Evolutionary conservation across 1,140 invertebrate genomes (phyloP).

Genomic region (Bombus picipes): DNA sequence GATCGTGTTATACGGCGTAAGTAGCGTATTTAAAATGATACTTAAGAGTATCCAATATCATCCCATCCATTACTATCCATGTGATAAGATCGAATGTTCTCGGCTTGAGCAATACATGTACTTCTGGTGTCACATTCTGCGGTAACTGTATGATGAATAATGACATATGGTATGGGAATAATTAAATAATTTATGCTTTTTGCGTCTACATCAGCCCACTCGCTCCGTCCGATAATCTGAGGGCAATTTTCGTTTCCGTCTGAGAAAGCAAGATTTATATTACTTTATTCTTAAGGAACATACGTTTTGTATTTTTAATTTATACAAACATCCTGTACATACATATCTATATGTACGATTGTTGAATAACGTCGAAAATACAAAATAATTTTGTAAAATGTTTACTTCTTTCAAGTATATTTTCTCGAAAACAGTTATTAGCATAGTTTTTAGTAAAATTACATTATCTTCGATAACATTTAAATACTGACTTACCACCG

Average conservation of each 20-base stretch:
- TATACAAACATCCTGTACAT: neutral
- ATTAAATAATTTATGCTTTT: constrained; percentile 63
- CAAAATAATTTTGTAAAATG: no score
- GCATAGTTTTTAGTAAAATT: neutral
- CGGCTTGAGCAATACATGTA: constrained; percentile 81
- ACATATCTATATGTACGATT: neutral
- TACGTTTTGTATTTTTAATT: neutral
- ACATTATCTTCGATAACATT: neutral
- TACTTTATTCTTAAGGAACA: no score
- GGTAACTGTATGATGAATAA: constrained; percentile 88
- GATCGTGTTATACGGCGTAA: neutral
- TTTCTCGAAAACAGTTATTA: no score
- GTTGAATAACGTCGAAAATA: no score
- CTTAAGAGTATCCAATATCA: constrained; percentile 87
- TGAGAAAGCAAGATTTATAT: neutral
- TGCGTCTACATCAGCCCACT: constrained; percentile 43
- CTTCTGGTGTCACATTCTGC: constrained; percentile 79
- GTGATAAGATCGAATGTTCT: constrained; percentile 85
- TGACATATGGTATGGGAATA: constrained; percentile 81
- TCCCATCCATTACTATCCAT: constrained; percentile 83
- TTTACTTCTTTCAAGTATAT: no score
- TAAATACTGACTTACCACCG: constrained; percentile 17
- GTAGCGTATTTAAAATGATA: constrained; percentile 31
- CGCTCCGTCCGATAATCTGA: constrained; percentile 46
- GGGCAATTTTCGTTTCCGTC: constrained; percentile 68